Base-by-base conservation (phyloP, 2,888 invertebrate species). In the Apodemia duryi region DNA sequence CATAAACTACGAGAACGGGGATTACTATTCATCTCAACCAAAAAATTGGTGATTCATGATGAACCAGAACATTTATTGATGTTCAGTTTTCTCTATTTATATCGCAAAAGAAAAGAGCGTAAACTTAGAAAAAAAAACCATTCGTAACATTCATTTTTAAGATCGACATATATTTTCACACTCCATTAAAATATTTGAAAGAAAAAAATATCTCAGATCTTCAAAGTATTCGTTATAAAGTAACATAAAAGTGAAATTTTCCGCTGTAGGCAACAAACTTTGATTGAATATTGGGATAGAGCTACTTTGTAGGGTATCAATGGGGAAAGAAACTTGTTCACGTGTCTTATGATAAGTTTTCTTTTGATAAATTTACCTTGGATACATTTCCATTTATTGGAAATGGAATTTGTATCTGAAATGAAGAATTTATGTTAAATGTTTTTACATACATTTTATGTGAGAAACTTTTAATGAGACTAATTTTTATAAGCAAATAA, bases 231-330 rank as follows among this genome's bases (percentile, higher is more conserved):
- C 32, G 41, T 46, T 63, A 66, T 63, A 63, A 60, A 51, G 49
- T 57, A 57, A 68, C 62, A 61, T 66, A 49, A 65, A 66, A 63
- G 65, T 57, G 43, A 49, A 69, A 69, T 66, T 69, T 29, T 43
- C 43, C 62, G 57, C 51, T 78, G 80, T 77, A 79, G 77, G 69
- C 71, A 74, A 73, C 71, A 79, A 85, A 85, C 74, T 85, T 85
- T 82, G 83, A 85, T 85, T 83, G 84, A 85, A 85, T 84, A 82
- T 82, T 80, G 78, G 69, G 71, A 74, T 68, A 69, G 73, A 71
- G 68, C 65, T 79, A 79, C 75, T 83, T 83, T 80, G 77, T 76
- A 77, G 74, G 68, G 61, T 43, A 62, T 67, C 63, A 54, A 43
- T 38, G 62, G 32, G 62, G 49, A 66, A 57, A 29, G 57, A 38